phyloP scores from a whole-genome alignment of 2,888 invertebrate genomes.

The Ceratothoa steindachneri region DNA sequence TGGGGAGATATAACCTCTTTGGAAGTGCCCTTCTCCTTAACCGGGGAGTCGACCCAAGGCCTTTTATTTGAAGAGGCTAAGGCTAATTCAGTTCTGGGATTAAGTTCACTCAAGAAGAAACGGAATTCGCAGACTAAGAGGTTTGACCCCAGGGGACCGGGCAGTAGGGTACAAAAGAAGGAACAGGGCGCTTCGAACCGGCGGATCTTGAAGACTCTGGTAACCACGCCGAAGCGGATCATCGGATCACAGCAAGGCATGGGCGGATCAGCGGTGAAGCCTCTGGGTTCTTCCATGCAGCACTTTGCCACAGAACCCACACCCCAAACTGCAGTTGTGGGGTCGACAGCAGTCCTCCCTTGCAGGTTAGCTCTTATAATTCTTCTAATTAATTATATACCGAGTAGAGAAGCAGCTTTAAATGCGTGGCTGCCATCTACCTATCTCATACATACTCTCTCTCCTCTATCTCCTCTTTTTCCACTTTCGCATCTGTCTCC shows the following conservation, averaged over 20 bases:
- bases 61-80: background rate
- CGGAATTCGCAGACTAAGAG: too few relatives aligned
- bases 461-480: background rate
- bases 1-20: background rate
- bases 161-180: background rate
- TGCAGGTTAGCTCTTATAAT: conserved; percentile 33
- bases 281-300: conserved; percentile 20
- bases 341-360: conserved; percentile 41
- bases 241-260: conserved; percentile 22
- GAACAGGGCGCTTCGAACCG: background rate
- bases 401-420: too few relatives aligned
- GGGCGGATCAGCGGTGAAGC: conserved; percentile 43
- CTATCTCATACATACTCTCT: background rate
- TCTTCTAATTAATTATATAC: too few relatives aligned
- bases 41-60: background rate
- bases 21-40: background rate
- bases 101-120: too few relatives aligned
- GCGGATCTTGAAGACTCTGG: background rate
- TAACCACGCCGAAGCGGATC: background rate
- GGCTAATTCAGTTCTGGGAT: too few relatives aligned
- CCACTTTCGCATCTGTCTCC: background rate
- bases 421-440: background rate
- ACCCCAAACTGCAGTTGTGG: conserved; percentile 42
- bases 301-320: conserved; percentile 44
- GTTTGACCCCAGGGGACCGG: too few relatives aligned